Evolutionary conservation across 2,113 vertebrate species (phyloP).

Genomic region (Craseonycteris thonglongyai): DNA sequence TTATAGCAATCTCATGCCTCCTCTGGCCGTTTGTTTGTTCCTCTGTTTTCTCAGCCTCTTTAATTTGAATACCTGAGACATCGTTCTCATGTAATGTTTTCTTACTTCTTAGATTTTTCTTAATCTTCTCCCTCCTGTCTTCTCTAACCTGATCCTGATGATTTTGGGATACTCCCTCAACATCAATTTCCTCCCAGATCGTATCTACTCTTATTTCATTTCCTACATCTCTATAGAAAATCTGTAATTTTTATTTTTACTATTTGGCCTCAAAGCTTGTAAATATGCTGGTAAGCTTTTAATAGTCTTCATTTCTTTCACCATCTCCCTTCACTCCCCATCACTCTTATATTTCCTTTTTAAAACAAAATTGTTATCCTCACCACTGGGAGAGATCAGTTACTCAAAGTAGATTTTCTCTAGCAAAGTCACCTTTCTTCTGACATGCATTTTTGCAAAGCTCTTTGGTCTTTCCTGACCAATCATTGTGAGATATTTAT

Average conservation of each 20-base stretch:
- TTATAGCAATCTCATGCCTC: neutral
- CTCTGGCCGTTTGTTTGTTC: neutral
- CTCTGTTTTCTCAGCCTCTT: neutral
- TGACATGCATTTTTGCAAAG: neutral
- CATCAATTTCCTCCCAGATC: neutral
- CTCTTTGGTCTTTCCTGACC: neutral
- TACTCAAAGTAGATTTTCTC: neutral
- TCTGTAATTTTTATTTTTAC: neutral
- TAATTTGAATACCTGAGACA: neutral
- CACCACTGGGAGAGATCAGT: neutral
- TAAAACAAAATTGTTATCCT: neutral
- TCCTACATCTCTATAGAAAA: neutral
- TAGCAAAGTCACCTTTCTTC: neutral
- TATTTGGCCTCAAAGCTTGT: neutral
- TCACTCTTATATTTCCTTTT: neutral
- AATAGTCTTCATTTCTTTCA: neutral
- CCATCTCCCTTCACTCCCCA: neutral
- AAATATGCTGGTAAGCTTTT: neutral
- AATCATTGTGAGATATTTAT: neutral
- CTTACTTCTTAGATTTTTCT: neutral
- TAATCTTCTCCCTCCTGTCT: neutral
- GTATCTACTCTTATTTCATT: neutral
- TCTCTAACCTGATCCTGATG: neutral
- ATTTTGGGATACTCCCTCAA: neutral
- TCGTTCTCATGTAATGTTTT: neutral